Evolutionary conservation across 1,140 invertebrate genomes (phyloP), one percentile per base, ranked within the genome.

Genomic region (Fopius arisanus): DNA sequence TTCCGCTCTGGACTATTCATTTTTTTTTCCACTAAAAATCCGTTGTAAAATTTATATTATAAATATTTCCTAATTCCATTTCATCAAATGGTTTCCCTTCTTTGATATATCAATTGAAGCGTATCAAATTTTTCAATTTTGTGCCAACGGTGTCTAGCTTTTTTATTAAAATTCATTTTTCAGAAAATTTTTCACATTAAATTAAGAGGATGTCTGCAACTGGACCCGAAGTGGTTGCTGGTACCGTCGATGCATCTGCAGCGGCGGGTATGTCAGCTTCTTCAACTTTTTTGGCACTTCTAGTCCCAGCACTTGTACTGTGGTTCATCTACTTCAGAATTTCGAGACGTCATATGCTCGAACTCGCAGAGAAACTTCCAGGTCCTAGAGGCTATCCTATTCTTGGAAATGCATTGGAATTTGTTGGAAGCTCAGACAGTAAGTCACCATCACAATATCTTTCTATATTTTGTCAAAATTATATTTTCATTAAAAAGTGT

Each of bases 271-370:
- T 90, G 29, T 90, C 90, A 70, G 88, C 91, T 14, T 91, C 90
- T 6, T 79, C 81, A 0, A 85, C 93, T 19, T 94, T 94, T 80
- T 91, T 92, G 70, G 89, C 91, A 48, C 90, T 94, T 12, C 84
- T 95, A 16, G 79, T 94, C 10, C 92, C 93, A 10, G 91, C 92
- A 0, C 5, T 93, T 7, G 80, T 92, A 0, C 87, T 95, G 9
- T 94, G 90, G 86, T 93, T 91, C 81, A 87, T 91, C 23, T 95
- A 95, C 84, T 95, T 92, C 91, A 90, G 90, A 40, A 85, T 94
- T 71, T 93, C 92, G 0, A 89, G 92, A 21, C 87, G 90, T 21
- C 91, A 92, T 76, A 83, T 95, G 82, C 86, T 93, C 67, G 91
- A 94, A 82, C 84, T 94, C 40, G 93, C 92, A 0, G 91, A 90